phyloP scores from a whole-genome alignment of 64 coral and sea anemone species.

The Montipora efflorescens region DNA sequence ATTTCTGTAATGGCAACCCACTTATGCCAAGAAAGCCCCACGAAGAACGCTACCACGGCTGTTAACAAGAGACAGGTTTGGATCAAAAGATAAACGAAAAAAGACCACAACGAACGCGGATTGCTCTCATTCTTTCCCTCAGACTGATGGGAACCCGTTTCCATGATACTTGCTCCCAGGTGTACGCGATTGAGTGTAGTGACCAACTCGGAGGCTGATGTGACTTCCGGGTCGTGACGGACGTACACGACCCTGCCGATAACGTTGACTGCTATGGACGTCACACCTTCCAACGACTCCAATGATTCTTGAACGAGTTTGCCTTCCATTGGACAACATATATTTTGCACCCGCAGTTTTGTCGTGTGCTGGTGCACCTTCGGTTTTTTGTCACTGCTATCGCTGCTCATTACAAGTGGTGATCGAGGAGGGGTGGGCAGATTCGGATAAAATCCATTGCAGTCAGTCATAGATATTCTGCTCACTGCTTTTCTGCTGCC shows the following conservation, averaged over 20 bases:
- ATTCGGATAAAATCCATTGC: conserved; percentile 19
- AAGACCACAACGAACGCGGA: conserved; percentile 50
- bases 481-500: neutral
- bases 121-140: conserved; percentile 52
- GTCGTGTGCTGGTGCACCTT: conserved; percentile 63
- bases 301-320: conserved; percentile 83
- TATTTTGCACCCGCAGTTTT: conserved; percentile 97
- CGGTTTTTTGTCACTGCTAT: neutral
- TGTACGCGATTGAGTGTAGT: conserved; percentile 79
- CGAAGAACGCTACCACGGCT: conserved; percentile 57
- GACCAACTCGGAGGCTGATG: conserved; percentile 77
- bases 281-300: conserved; percentile 75
- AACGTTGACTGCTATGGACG: conserved; percentile 85
- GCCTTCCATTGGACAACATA: conserved; percentile 92
- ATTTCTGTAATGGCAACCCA: conserved; percentile 95
- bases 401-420: neutral
- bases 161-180: conserved; percentile 94
- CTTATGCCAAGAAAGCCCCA: conserved; percentile 61
- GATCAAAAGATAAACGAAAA: conserved; percentile 59
- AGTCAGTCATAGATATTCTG: conserved; percentile 33
- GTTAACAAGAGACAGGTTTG: conserved; percentile 72
- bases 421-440: neutral
- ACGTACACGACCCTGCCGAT: conserved; percentile 92
- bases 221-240: conserved; percentile 82
- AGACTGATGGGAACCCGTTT: conserved; percentile 75